Percentiles rank a stretch among this genome's conserved stretches.
phyloP scores from a whole-genome alignment of 1,140 invertebrate genomes.

The Macrotrachela quadricornifera region DNA sequence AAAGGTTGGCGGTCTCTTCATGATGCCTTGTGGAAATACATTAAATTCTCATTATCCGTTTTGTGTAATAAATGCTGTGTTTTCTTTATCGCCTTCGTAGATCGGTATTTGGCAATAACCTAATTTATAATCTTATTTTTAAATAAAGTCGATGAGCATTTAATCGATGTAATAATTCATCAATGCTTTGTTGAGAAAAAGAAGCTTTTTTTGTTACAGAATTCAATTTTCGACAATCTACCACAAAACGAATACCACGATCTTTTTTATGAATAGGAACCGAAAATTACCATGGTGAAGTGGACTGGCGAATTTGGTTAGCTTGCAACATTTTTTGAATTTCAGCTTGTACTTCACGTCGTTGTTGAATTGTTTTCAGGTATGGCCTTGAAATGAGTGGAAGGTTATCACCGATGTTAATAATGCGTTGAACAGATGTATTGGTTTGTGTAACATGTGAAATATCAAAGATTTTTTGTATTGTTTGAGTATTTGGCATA shows the following conservation, averaged over 20 bases:
- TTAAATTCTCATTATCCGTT: not conserved
- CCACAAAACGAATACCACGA: not conserved
- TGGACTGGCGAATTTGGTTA: no score
- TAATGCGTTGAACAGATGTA: no score
- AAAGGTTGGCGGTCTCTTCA: conserved; percentile 10
- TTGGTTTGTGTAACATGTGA: no score
- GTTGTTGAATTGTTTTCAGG: not conserved
- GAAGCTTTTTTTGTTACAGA: not conserved
- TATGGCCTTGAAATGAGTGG: not conserved
- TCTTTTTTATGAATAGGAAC: not conserved
- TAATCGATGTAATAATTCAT: not conserved
- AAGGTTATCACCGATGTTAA: not conserved
- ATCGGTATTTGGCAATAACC: not conserved
- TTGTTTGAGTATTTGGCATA: no score
- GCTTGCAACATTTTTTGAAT: not conserved
- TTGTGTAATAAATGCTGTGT: not conserved
- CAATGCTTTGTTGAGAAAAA: not conserved
- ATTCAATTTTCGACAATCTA: not conserved
- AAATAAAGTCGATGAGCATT: not conserved
- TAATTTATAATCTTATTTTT: not conserved
- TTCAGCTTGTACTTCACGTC: not conserved
- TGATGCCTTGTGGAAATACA: not conserved
- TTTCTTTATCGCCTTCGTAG: not conserved
- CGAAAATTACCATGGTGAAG: not conserved
- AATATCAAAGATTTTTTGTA: no score